These are phyloP conservation scores for Coelopa frigida DNA, from an alignment of 1,140 invertebrate species.

Conservation along the genomic window DNA sequence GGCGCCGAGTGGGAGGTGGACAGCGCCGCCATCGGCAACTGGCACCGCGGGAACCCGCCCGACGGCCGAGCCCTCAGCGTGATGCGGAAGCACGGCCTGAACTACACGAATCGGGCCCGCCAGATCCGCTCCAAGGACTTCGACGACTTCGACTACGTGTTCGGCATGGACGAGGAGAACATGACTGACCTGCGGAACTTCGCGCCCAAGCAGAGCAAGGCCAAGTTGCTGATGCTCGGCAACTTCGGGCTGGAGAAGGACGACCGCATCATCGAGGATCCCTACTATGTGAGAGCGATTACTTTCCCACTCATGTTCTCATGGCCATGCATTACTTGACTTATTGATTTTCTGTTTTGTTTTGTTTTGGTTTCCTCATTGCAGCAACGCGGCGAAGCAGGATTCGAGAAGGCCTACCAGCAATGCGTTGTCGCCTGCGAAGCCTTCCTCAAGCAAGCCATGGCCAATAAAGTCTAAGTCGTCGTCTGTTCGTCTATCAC, in stretches of 20 bases:
- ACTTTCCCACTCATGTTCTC: no score
- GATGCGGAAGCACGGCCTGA: constrained; percentile 63
- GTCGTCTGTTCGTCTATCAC: no score
- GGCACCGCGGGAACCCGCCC: constrained; percentile 76
- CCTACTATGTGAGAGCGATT: constrained; percentile 71
- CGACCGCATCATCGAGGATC: constrained; percentile 75
- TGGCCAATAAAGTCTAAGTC: constrained; percentile 24
- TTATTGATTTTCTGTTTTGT: constrained; percentile 1
- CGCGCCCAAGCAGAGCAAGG: constrained; percentile 56
- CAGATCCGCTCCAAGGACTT: constrained; percentile 69
- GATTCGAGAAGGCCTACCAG: constrained; percentile 66
- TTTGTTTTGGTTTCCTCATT: constrained; percentile 23
- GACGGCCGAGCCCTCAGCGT: constrained; percentile 67
- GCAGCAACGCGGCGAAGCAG: constrained; percentile 54
- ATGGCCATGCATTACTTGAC: no score
- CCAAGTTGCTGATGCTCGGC: constrained; percentile 70
- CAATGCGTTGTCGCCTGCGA: constrained; percentile 61
- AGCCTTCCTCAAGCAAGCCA: constrained; percentile 54
- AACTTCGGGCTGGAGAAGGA: constrained; percentile 68
- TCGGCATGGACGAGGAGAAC: constrained; percentile 85
- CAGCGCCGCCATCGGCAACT: constrained; percentile 77
- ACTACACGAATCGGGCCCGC: constrained; percentile 68
- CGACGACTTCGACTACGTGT: constrained; percentile 72
- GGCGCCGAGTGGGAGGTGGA: constrained; percentile 71
- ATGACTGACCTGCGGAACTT: constrained; percentile 59